Conservation (phyloP, 2,888 invertebrate genomes). For the Megastigmus dorsalis region DNA sequence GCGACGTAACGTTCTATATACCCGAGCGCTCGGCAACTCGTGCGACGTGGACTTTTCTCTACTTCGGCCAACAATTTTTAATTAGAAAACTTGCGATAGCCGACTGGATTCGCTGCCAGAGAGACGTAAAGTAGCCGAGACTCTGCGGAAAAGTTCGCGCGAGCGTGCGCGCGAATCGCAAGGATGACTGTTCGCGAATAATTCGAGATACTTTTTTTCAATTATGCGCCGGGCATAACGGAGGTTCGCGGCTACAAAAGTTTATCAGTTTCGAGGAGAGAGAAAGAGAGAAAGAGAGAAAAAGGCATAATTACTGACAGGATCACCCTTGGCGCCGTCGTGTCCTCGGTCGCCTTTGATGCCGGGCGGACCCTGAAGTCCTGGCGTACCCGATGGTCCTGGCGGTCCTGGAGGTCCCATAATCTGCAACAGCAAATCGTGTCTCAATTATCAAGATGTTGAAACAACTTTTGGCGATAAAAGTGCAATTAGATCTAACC, state of each 20-base stretch:
- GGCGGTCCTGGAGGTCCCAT: conserved; percentile 85
- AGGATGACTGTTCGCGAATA: neutral
- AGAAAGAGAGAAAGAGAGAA: neutral
- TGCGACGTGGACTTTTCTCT: conserved; percentile 31
- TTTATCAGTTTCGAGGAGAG: neutral
- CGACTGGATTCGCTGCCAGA: neutral
- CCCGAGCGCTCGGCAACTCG: too few species aligned
- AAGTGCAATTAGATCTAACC: too few species aligned
- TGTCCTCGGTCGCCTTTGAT: conserved; percentile 90
- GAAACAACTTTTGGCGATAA: too few species aligned
- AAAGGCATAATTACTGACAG: conserved; percentile 77
- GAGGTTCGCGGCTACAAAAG: neutral
- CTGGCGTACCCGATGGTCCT: conserved; percentile 82
- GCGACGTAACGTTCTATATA: too few species aligned
- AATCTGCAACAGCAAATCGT: conserved; percentile 70
- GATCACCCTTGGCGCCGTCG: conserved; percentile 88
- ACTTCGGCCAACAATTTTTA: conserved; percentile 35
- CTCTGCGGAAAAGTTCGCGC: conserved; percentile 10
- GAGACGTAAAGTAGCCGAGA: neutral
- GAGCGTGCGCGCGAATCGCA: neutral
- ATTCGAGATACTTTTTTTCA: conserved; percentile 3
- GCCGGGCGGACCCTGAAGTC: conserved; percentile 88
- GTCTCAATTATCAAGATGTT: too few species aligned
- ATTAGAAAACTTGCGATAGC: conserved; percentile 44
- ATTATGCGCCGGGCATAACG: neutral